These are phyloP conservation scores for Corvus moneduloides DNA, from an alignment of 2,113 vertebrate species.

Conservation along the genomic window DNA sequence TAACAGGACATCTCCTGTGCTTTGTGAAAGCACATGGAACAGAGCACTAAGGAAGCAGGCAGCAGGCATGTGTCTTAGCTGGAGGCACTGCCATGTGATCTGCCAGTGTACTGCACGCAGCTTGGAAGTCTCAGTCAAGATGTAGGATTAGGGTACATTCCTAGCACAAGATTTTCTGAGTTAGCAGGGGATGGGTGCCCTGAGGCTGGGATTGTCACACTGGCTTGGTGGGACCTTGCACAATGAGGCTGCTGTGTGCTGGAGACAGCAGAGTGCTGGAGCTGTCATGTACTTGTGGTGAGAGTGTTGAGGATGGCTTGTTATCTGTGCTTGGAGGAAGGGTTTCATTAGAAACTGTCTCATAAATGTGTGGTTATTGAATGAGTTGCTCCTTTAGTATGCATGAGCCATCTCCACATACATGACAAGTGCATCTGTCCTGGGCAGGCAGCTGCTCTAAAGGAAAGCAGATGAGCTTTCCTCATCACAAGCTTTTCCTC, in stretches of 20 bases:
- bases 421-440: neutral
- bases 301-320: neutral
- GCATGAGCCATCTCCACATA: neutral
- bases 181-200: neutral
- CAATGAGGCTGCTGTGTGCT: neutral
- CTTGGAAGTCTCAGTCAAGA: neutral
- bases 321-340: neutral
- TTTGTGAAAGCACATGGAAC: neutral
- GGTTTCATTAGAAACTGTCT: conserved; percentile 26
- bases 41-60: neutral
- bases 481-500: neutral
- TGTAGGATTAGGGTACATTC: neutral
- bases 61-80: neutral
- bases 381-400: neutral
- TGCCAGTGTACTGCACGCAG: neutral
- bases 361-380: conserved; percentile 4
- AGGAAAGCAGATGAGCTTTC: conserved; percentile 9
- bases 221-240: neutral
- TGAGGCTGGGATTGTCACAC: neutral
- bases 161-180: neutral
- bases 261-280: neutral
- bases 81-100: neutral
- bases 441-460: neutral
- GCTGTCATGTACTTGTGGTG: neutral
- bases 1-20: neutral